Evolutionary conservation across 2,888 invertebrate species (phyloP).

Genomic region (Alcis repandata): DNA sequence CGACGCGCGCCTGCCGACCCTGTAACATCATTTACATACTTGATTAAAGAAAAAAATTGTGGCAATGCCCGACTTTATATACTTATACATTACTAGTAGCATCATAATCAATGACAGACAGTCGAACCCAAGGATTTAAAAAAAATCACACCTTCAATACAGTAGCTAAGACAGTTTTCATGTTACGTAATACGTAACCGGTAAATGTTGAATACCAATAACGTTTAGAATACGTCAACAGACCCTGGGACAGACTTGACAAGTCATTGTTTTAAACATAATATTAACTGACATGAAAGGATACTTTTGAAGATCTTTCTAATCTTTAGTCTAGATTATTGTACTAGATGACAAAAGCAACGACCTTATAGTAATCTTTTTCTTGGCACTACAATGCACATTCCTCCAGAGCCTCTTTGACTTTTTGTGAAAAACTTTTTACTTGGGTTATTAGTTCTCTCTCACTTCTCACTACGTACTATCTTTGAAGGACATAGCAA

Average conservation of each 20-base stretch:
- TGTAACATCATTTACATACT: neutral
- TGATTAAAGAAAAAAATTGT: no score
- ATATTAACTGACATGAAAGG: slow-evolving; percentile 9
- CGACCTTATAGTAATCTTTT: slow-evolving; percentile 9
- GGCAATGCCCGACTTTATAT: no score
- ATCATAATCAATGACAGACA: no score
- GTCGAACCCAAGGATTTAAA: no score
- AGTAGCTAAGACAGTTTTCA: no score
- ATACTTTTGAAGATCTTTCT: slow-evolving; percentile 1
- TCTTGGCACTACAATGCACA: slow-evolving; percentile 13
- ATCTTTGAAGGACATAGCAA: neutral
- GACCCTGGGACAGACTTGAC: neutral
- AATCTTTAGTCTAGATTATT: slow-evolving; percentile 6
- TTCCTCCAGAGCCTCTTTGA: neutral
- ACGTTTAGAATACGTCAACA: neutral
- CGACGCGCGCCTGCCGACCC: slow-evolving; percentile 1
- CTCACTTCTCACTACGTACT: no score
- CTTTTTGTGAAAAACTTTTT: neutral
- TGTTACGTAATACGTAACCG: neutral
- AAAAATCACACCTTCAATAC: neutral
- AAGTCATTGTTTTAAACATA: neutral
- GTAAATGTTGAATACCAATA: no score
- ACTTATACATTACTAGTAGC: no score
- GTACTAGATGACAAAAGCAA: neutral
- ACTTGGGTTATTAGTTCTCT: no score